Conservation (phyloP, 1,140 invertebrate species). For the Cydia splendana region DNA sequence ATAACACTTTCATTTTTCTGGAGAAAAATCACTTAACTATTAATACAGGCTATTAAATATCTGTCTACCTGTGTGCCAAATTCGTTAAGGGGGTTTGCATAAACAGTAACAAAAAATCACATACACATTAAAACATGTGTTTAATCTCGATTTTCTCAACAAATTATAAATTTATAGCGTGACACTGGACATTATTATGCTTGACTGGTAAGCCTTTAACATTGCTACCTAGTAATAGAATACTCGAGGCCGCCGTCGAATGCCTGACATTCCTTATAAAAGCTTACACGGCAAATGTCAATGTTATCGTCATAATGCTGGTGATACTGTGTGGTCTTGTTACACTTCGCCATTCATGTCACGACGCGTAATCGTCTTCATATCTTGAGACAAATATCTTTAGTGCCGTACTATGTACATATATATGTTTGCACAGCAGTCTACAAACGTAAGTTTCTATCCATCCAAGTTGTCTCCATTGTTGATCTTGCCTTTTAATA, state of each 20-base stretch:
- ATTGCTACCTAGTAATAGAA: conserved; percentile 24
- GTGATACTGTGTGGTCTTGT: conserved; percentile 29
- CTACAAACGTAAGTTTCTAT: no score
- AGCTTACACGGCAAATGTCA: conserved; percentile 28
- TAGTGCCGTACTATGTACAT: background rate
- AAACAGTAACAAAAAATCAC: no score
- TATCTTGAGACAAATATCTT: background rate
- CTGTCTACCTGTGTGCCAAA: no score
- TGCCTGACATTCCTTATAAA: conserved; percentile 29
- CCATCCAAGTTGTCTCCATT: no score
- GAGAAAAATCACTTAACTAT: no score
- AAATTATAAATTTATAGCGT: background rate
- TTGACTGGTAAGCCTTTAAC: conserved; percentile 5
- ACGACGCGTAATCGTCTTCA: background rate
- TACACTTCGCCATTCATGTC: conserved; percentile 24
- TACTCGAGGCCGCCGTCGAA: conserved; percentile 14
- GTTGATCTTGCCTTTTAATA: no score
- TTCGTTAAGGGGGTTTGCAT: no score
- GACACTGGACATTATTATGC: conserved; percentile 7
- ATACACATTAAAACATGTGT: no score
- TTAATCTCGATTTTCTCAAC: background rate
- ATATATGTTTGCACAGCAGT: background rate
- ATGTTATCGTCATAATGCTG: conserved; percentile 22
- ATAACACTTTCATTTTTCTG: no score
- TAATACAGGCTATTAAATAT: no score